Conservation (phyloP, 1,140 invertebrate species). For the Neodiprion fabricii region DNA sequence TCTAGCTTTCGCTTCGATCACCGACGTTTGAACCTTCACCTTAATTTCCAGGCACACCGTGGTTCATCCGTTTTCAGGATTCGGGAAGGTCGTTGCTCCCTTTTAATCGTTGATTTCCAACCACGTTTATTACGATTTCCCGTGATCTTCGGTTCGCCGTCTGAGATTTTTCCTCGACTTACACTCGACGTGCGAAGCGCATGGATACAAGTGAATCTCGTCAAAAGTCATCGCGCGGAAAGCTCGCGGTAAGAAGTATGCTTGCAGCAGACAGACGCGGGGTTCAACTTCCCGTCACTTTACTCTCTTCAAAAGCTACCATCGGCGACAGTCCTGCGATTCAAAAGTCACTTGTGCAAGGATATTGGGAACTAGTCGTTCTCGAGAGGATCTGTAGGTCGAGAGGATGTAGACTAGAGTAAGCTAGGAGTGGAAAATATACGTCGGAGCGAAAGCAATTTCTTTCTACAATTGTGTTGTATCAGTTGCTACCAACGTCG, state of each 20-base stretch:
- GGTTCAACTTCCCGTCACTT: neutral
- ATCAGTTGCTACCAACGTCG: neutral
- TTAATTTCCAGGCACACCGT: too few species aligned
- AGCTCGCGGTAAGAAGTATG: too few species aligned
- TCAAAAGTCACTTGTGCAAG: neutral
- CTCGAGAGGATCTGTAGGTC: neutral
- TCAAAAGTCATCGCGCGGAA: neutral
- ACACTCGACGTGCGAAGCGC: neutral
- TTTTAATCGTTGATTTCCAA: neutral
- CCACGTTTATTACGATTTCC: neutral
- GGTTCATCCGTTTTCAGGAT: neutral
- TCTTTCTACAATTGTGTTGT: neutral
- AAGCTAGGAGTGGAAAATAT: neutral
- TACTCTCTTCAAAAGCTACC: neutral
- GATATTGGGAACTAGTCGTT: neutral
- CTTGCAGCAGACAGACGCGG: too few species aligned
- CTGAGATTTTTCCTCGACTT: neutral
- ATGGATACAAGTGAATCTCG: neutral
- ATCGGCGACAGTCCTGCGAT: neutral
- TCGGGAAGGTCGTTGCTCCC: neutral
- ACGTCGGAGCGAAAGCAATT: neutral
- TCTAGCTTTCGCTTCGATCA: neutral
- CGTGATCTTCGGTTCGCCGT: neutral
- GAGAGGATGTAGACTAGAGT: neutral
- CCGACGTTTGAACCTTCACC: neutral